phyloP scores from a whole-genome alignment of 1,140 invertebrate species.

The Pseudomyrmex cubaensis region DNA sequence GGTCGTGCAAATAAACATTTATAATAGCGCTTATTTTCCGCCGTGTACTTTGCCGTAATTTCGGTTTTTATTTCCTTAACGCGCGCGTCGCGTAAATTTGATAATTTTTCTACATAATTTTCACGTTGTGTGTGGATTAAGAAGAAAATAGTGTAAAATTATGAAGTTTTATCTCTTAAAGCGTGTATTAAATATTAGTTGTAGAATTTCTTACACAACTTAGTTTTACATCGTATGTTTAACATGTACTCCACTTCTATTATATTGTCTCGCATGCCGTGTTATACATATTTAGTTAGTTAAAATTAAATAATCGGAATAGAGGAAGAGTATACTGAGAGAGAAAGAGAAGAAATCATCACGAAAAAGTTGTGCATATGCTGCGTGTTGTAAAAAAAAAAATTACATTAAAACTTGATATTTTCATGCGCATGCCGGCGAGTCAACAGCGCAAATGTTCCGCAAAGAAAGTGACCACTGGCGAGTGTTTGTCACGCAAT shows the following conservation, averaged over 20 bases:
- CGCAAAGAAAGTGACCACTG: slow-evolving; percentile 24
- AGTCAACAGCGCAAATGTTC: slow-evolving; percentile 32
- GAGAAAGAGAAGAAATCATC: neutral
- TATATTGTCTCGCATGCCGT: neutral
- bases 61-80: neutral
- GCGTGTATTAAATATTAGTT: slow-evolving; percentile 15
- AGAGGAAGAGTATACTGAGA: neutral
- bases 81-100: neutral
- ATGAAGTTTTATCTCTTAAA: neutral
- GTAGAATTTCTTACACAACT: neutral
- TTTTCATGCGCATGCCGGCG: slow-evolving; percentile 13
- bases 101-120: neutral
- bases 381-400: neutral
- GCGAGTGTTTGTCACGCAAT: slow-evolving; percentile 16
- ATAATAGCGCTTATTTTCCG: neutral
- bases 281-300: slow-evolving; percentile 25
- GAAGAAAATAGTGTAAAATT: no score
- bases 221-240: neutral
- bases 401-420: slow-evolving; percentile 53
- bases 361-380: neutral
- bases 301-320: slow-evolving; percentile 30
- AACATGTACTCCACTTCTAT: neutral
- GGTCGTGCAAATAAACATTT: neutral
- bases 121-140: neutral
- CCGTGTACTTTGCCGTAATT: neutral